Conservation (phyloP, 2,888 invertebrate genomes). For the Rhingia campestris region DNA sequence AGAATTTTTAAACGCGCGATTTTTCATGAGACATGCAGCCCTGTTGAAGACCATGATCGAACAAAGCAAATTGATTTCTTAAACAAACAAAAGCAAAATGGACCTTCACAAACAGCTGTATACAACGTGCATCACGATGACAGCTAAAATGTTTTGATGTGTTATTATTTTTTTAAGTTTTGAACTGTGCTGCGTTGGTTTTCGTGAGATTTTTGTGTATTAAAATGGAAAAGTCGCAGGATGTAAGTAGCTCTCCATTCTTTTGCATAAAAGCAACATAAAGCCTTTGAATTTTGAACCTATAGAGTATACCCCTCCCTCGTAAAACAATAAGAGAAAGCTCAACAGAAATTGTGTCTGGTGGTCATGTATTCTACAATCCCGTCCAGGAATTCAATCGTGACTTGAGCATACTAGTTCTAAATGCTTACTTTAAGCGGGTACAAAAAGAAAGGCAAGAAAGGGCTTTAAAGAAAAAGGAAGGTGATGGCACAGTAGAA, state of each 20-base stretch:
- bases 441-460: slow-evolving; percentile 80
- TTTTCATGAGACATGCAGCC: too few species aligned
- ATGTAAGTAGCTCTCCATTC: slow-evolving; percentile 9
- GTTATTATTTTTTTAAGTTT: background rate
- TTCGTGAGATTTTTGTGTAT: background rate
- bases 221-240: slow-evolving; percentile 39
- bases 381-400: slow-evolving; percentile 99
- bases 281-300: background rate
- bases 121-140: slow-evolving; percentile 16
- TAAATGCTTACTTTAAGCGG: slow-evolving; percentile 87
- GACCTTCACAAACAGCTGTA: slow-evolving; percentile 16
- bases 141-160: background rate
- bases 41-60: too few species aligned
- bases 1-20: too few species aligned
- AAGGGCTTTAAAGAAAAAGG: slow-evolving; percentile 75
- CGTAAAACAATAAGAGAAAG: slow-evolving; percentile 88
- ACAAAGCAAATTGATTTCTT: too few species aligned
- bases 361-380: slow-evolving; percentile 96
- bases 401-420: slow-evolving; percentile 92
- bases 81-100: too few species aligned
- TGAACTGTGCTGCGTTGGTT: background rate
- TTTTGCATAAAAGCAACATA: too few species aligned
- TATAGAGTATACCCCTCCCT: background rate
- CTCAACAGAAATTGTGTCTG: slow-evolving; percentile 88
- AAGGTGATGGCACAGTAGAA: slow-evolving; percentile 5